Conservation (phyloP, 2,888 invertebrate genomes). For the Mythimna lalbum region DNA sequence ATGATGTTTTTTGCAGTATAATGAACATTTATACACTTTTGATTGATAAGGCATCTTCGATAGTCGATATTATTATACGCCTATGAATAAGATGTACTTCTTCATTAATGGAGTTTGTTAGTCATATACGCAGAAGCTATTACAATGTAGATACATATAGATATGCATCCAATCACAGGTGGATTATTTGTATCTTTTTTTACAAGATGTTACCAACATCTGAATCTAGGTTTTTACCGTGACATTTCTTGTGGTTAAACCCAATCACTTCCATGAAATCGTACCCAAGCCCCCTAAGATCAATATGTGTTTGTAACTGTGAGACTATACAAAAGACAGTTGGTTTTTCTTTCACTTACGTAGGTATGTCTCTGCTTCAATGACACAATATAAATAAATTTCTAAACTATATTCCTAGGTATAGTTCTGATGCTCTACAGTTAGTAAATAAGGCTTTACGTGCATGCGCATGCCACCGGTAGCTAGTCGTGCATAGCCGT, state of each 20-base stretch:
- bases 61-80: not conserved
- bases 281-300: not conserved
- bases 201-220: no score
- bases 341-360: not conserved
- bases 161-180: not conserved
- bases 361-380: not conserved
- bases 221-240: no score
- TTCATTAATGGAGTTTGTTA: not conserved
- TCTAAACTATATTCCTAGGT: not conserved
- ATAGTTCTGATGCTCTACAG: not conserved
- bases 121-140: not conserved
- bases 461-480: conserved; percentile 70
- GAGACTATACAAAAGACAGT: not conserved
- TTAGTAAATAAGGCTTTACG: conserved; percentile 57
- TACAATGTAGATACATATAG: not conserved
- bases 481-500: conserved; percentile 75
- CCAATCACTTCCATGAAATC: no score
- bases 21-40: not conserved
- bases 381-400: not conserved
- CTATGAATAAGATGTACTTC: not conserved
- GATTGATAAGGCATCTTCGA: not conserved
- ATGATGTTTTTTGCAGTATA: not conserved
- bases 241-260: no score
- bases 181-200: no score
- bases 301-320: not conserved